These are phyloP conservation scores for Sinhomidia bicolor DNA, from an alignment of 2,888 invertebrate genomes.

Conservation along the genomic window DNA sequence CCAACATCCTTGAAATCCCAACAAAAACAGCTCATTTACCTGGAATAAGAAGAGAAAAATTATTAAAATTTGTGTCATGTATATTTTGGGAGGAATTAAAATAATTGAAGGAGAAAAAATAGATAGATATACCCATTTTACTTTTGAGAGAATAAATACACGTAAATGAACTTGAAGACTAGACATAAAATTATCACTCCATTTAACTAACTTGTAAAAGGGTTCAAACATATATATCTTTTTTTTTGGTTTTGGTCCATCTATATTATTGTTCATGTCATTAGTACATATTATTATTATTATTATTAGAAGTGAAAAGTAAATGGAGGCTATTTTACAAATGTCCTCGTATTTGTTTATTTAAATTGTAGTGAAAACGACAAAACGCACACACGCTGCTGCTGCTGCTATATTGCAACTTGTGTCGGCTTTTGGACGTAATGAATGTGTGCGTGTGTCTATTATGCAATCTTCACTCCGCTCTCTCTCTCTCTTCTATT, in stretches of 20 bases:
- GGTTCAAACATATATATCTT: no score
- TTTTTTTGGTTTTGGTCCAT: background rate
- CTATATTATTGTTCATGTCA: background rate
- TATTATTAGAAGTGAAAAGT: no score
- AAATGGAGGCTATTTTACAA: background rate
- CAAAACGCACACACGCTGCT: background rate
- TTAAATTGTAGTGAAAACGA: background rate
- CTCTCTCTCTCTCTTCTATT: background rate
- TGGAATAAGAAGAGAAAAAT: background rate
- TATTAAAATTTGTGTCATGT: constrained; percentile 18
- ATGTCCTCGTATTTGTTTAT: background rate
- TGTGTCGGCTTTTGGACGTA: background rate
- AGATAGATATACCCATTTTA: no score
- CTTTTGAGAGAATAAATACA: background rate
- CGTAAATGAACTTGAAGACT: background rate
- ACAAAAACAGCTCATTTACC: constrained; percentile 31
- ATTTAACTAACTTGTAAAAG: constrained; percentile 34
- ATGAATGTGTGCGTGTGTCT: constrained; percentile 32
- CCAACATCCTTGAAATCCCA: constrained; percentile 14
- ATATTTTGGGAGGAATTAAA: constrained; percentile 9
- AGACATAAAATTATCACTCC: constrained; percentile 29
- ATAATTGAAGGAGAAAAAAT: background rate
- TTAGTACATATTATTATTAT: background rate
- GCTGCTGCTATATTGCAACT: no score
- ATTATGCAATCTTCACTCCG: background rate